Conservation (phyloP, 2,888 invertebrate genomes). For the Acleris sparsana region DNA sequence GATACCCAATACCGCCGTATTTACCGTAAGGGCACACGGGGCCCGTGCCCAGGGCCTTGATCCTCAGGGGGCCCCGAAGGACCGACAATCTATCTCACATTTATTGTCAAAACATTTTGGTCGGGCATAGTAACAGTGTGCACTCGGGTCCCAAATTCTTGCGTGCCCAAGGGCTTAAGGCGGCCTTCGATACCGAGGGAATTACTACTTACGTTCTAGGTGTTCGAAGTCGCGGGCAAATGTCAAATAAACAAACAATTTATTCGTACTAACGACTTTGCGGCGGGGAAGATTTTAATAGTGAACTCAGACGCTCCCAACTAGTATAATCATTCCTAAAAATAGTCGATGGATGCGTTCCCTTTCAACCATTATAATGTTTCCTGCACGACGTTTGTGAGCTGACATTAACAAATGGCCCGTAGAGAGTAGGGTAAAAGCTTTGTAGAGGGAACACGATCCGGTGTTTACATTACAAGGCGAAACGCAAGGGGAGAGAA, state of each 20-base stretch:
- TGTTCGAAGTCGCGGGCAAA: background rate
- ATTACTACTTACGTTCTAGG: too few relatives aligned
- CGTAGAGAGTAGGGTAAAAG: conserved; percentile 38
- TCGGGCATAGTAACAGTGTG: too few relatives aligned
- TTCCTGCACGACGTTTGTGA: conserved; percentile 32
- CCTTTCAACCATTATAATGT: conserved; percentile 29
- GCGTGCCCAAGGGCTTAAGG: too few relatives aligned
- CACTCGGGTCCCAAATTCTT: too few relatives aligned
- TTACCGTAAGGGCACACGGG: too few relatives aligned
- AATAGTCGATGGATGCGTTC: conserved; percentile 32
- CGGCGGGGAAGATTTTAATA: conserved; percentile 28
- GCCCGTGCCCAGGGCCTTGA: too few relatives aligned
- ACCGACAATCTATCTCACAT: too few relatives aligned
- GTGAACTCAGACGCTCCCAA: conserved; percentile 16
- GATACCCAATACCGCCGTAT: too few relatives aligned
- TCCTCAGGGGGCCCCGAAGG: too few relatives aligned
- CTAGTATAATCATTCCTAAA: conserved; percentile 27
- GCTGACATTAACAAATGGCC: conserved; percentile 43
- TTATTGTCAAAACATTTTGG: too few relatives aligned
- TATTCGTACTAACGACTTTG: conserved; percentile 18
- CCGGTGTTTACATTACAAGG: conserved; percentile 46
- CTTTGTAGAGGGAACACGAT: conserved; percentile 40
- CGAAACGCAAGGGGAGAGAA: conserved; percentile 8
- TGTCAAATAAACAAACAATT: background rate
- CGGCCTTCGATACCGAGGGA: too few relatives aligned